Conservation (phyloP, 2,113 vertebrate genomes). For the Peromyscus maniculatus region DNA sequence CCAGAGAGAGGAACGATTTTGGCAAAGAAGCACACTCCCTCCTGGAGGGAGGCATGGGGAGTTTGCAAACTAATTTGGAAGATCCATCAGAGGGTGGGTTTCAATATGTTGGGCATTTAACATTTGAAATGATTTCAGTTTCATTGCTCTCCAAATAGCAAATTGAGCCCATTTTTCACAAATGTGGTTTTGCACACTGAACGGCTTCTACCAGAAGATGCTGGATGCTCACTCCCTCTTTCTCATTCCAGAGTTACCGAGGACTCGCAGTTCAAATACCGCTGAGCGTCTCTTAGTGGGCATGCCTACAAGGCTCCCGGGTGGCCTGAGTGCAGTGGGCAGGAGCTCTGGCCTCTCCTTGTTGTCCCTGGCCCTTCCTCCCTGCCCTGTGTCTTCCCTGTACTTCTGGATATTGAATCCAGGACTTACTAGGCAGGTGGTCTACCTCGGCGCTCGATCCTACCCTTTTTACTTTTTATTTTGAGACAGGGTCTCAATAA, state of each 20-base stretch:
- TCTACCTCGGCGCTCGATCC: background rate
- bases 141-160: conserved; percentile 77
- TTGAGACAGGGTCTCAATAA: background rate
- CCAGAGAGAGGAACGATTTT: conserved; percentile 55
- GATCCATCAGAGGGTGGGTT: conserved; percentile 70
- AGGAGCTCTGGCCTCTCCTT: background rate
- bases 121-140: conserved; percentile 77
- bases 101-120: conserved; percentile 76
- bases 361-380: background rate
- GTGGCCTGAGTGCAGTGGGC: rapidly evolving
- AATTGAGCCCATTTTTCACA: conserved; percentile 74
- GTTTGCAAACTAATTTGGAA: conserved; percentile 63
- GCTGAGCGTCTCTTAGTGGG: background rate
- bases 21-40: conserved; percentile 28
- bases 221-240: conserved; percentile 52
- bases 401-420: background rate
- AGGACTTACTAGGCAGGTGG: background rate
- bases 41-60: conserved; percentile 50
- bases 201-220: conserved; percentile 39
- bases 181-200: conserved; percentile 30
- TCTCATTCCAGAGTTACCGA: background rate
- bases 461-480: background rate
- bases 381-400: background rate
- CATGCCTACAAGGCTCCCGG: background rate
- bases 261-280: background rate